Evolutionary conservation across 2,888 invertebrate genomes (phyloP).

Genomic region (Electrophaes corylata): DNA sequence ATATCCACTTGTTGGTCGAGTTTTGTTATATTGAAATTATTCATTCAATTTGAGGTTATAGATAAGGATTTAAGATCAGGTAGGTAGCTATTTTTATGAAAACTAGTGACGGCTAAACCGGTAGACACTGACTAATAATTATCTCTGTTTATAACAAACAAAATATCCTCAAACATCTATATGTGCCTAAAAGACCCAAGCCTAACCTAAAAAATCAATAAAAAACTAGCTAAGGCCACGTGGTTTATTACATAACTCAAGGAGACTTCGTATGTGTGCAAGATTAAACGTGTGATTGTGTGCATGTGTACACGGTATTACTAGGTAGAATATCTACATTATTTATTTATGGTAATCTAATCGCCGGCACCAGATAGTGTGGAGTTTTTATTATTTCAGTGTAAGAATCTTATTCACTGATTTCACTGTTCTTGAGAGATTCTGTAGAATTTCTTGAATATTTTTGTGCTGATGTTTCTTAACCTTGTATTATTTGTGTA

Average conservation of each 20-base stretch:
- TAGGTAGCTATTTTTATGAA: too few species aligned
- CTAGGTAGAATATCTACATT: slow-evolving; percentile 19
- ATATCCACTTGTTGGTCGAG: background rate
- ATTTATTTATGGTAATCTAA: slow-evolving; percentile 32
- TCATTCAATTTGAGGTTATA: too few species aligned
- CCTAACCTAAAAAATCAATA: slow-evolving; percentile 22
- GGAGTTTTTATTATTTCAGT: slow-evolving; percentile 1
- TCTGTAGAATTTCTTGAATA: too few species aligned
- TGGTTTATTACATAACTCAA: slow-evolving; percentile 34
- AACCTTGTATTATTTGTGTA: background rate
- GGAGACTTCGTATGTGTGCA: slow-evolving; percentile 15
- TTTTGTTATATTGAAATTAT: too few species aligned
- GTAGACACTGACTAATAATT: too few species aligned
- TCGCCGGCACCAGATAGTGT: slow-evolving; percentile 18
- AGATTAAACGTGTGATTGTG: slow-evolving; percentile 15
- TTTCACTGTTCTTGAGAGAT: background rate
- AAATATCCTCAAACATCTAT: too few species aligned
- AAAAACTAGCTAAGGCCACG: slow-evolving; percentile 24
- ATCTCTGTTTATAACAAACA: too few species aligned
- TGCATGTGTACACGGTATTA: slow-evolving; percentile 1
- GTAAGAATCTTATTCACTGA: background rate
- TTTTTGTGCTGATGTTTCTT: background rate
- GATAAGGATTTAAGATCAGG: too few species aligned
- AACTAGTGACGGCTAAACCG: too few species aligned
- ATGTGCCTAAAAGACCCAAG: too few species aligned